phyloP scores from a whole-genome alignment of 2,888 invertebrate genomes.

The Aspidiotus destructor region DNA sequence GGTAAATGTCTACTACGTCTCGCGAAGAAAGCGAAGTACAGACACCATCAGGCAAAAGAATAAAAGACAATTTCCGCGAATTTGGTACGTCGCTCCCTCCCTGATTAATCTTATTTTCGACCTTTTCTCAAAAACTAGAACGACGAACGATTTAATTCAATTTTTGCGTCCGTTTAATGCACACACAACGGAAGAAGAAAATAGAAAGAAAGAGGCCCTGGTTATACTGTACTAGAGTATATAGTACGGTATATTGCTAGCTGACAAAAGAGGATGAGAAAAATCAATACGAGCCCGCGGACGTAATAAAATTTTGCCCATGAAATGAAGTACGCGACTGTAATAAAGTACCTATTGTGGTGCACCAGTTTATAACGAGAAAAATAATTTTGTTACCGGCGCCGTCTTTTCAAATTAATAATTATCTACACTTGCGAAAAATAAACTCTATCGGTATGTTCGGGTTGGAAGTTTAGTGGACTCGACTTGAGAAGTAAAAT shows the following conservation, averaged over 20 bases:
- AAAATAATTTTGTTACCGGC: too few species aligned
- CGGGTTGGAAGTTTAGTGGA: too few species aligned
- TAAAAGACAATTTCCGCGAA: conserved; percentile 18
- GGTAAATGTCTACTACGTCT: not conserved
- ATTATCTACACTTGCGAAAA: too few species aligned
- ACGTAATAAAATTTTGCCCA: not conserved
- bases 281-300: conserved; percentile 2
- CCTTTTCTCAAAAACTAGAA: conserved; percentile 15
- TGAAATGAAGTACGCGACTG: not conserved
- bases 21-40: conserved; percentile 8
- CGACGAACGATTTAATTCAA: conserved; percentile 28
- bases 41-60: not conserved
- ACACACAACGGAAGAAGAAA: conserved; percentile 4
- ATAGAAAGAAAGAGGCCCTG: not conserved
- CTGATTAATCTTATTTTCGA: conserved; percentile 25
- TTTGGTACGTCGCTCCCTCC: conserved; percentile 3
- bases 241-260: not conserved
- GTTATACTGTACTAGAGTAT: not conserved
- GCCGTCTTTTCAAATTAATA: too few species aligned
- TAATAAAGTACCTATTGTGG: not conserved
- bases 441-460: too few species aligned
- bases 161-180: conserved; percentile 28
- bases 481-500: too few species aligned
- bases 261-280: conserved; percentile 5
- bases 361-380: too few species aligned